phyloP scores from a whole-genome alignment of 1,140 invertebrate species.

The Physella acuta region DNA sequence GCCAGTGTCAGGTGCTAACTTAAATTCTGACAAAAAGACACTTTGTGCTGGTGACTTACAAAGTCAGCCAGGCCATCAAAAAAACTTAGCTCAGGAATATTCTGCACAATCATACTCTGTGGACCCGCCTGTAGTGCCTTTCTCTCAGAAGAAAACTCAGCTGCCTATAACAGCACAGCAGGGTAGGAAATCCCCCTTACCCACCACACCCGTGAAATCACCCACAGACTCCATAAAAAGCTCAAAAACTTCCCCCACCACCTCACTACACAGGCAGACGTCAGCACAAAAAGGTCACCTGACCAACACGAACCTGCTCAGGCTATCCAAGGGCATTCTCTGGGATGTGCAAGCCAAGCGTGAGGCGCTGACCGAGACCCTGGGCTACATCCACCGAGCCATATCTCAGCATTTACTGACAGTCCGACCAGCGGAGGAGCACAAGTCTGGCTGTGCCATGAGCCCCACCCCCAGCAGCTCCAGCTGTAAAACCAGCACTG shows the following conservation, averaged over 20 bases:
- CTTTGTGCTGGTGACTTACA: no score
- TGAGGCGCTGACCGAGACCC: slow-evolving; percentile 48
- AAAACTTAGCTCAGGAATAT: background rate
- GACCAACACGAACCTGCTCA: slow-evolving; percentile 26
- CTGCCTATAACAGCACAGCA: background rate
- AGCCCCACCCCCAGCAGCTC: background rate
- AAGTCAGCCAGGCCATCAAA: background rate
- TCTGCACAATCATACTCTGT: background rate
- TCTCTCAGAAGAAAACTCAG: background rate
- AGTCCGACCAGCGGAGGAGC: slow-evolving; percentile 31
- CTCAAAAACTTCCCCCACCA: background rate
- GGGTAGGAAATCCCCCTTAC: background rate
- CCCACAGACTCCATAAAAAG: background rate
- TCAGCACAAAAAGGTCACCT: background rate
- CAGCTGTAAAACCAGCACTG: background rate
- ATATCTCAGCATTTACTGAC: slow-evolving; percentile 51
- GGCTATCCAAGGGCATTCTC: slow-evolving; percentile 43
- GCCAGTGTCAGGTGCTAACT: background rate
- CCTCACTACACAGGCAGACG: background rate
- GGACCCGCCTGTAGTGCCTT: slow-evolving; percentile 14
- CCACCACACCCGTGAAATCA: background rate
- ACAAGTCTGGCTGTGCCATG: background rate
- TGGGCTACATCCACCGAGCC: slow-evolving; percentile 50
- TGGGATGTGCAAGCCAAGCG: slow-evolving; percentile 53
- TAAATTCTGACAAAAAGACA: background rate